phyloP scores from a whole-genome alignment of 1,140 invertebrate genomes.

The Drosophila bocqueti region DNA sequence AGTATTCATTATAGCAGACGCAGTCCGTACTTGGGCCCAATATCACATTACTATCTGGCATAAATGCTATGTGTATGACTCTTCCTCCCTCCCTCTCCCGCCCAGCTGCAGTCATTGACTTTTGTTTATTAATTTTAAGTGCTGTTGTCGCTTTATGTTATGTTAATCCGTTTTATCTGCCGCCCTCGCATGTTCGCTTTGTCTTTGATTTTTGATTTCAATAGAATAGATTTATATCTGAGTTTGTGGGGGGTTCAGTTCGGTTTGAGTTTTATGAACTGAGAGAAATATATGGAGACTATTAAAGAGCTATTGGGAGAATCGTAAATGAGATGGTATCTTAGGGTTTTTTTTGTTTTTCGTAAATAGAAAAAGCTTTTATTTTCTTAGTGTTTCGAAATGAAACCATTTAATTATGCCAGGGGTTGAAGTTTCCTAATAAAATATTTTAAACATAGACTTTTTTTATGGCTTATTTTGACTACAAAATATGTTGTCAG shows the following conservation, averaged over 20 bases:
- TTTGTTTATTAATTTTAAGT: constrained; percentile 63
- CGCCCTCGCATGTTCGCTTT: constrained; percentile 35
- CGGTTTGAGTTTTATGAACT: constrained; percentile 1
- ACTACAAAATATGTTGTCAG: too few species aligned
- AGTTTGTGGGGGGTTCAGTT: constrained; percentile 23
- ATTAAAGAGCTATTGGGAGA: background rate
- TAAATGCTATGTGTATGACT: background rate
- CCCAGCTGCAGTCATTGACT: constrained; percentile 41
- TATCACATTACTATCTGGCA: constrained; percentile 53
- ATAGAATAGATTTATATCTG: constrained; percentile 45
- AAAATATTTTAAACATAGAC: background rate
- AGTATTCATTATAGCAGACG: constrained; percentile 27
- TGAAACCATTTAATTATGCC: background rate
- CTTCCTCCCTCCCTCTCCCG: background rate
- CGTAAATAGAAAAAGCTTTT: background rate
- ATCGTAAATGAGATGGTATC: background rate
- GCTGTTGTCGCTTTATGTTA: constrained; percentile 41
- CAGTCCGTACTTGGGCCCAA: constrained; percentile 66
- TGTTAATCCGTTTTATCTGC: constrained; percentile 50
- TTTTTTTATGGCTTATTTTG: background rate
- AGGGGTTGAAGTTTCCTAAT: background rate
- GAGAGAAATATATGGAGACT: background rate
- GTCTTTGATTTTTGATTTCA: constrained; percentile 45
- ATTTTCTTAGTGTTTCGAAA: background rate
- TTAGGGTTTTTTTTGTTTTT: background rate